A percentile compares a stretch with the other conserved stretches of the same genome.
Evolutionary conservation across 2,113 vertebrate species (phyloP).

Genomic region (Pseudopodoces humilis): DNA sequence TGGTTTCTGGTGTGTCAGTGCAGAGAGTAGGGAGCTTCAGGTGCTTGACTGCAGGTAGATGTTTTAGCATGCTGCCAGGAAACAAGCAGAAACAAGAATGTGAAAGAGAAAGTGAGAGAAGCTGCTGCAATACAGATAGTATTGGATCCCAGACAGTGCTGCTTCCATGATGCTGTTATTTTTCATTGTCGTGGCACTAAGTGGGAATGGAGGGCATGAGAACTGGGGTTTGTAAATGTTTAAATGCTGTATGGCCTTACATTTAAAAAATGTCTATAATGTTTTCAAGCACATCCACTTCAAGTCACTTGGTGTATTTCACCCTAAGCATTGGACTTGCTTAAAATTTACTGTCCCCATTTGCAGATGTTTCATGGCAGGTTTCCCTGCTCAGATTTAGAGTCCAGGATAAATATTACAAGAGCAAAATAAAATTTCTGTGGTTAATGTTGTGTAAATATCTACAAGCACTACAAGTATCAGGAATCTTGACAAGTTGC

Average conservation of each 20-base stretch:
- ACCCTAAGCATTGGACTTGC: accelerated
- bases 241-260: neutral
- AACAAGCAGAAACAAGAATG: neutral
- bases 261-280: neutral
- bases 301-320: neutral
- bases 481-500: neutral
- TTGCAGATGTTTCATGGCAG: neutral
- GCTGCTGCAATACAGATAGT: neutral
- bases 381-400: neutral
- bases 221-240: neutral
- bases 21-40: neutral
- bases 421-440: neutral
- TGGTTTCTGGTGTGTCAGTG: neutral
- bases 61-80: neutral
- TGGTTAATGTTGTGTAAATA: constrained; percentile 19
- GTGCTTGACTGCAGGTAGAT: neutral
- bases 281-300: neutral
- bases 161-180: neutral
- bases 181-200: neutral
- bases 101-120: neutral
- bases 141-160: neutral
- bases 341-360: neutral
- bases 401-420: neutral
- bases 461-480: neutral
- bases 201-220: neutral